Evolutionary conservation across 2,797 vertebrate species (phyloP), one percentile per base, ranked within the genome.

Genomic region (Danio choprae): DNA sequence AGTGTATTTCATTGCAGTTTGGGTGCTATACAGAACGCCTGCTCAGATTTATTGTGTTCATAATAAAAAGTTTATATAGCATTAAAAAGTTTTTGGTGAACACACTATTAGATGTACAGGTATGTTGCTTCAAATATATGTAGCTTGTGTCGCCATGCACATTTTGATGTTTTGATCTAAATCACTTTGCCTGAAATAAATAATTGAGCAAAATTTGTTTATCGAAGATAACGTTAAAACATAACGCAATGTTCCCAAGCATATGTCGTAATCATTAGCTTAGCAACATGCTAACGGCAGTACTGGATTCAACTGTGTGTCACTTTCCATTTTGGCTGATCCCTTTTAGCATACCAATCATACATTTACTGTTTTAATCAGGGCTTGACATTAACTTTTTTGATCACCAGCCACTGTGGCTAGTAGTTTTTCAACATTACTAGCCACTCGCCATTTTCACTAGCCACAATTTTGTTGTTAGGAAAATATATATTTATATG

Each of bases 1-100:
- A 73, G 40, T 46, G 46, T 36, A 72, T 72, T 55, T 56, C 40
- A 16, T 44, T 56, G 18, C 51, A 41, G 51, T 16, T 36, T 46
- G 38, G 5, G 7, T 18, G 48, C 22, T n/a, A 7, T 38, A 15
- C 46, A 36, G 7, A 69, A 51, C 15, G 40, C 36, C 18, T 4
- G 36, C 62, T 40, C 15, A 40, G 59, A 40, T 62, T 62, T 40
- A 62, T 38, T 2, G 59, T 69, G 13, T n/a, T 46, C 1, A 41
- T n/a, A n/a, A 22, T 22, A 58, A 29, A 22, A 58, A 58, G 11
- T 58, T 20, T 58, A 20, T 10, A 16, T 5, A 18, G 48, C 20
- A 22, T 5, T 48, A 48, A 50, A 67, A 68, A 0, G 7, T 68
- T 48, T 68, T 11, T 15, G 29, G 22, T 36, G 9, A 50, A 48